phyloP scores from a whole-genome alignment of 2,113 vertebrate genomes.

The Stercorarius parasiticus region DNA sequence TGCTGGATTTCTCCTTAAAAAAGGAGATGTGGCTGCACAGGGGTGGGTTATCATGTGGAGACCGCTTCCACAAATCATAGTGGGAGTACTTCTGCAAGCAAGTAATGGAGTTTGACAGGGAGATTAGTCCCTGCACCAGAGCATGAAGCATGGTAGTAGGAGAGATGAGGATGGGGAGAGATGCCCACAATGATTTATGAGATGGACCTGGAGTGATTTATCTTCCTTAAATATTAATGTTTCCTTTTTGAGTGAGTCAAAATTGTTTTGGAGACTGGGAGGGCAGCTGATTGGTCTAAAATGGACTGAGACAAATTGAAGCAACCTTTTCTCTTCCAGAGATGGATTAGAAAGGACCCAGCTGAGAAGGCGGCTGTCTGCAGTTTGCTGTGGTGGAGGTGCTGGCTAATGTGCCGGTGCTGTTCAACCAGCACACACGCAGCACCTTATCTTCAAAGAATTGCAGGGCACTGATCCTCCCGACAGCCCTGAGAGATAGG shows the following conservation, averaged over 20 bases:
- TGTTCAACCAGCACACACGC: background rate
- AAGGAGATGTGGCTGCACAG: background rate
- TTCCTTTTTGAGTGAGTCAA: background rate
- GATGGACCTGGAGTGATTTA: background rate
- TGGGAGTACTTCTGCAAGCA: background rate
- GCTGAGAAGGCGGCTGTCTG: background rate
- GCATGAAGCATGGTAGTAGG: background rate
- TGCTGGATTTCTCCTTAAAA: background rate
- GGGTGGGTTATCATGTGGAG: background rate
- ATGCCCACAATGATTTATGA: background rate
- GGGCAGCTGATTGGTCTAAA: background rate
- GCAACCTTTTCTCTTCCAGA: background rate
- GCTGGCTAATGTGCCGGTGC: background rate
- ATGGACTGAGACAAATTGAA: background rate
- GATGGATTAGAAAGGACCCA: background rate
- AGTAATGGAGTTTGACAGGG: background rate
- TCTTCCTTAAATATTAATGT: constrained; percentile 40
- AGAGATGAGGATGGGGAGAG: background rate
- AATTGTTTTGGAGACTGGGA: background rate
- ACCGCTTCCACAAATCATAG: background rate
- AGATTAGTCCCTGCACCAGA: background rate
- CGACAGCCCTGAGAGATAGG: background rate
- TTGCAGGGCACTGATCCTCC: background rate
- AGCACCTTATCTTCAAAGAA: background rate
- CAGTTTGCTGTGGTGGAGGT: background rate